Conservation (phyloP, 2,113 vertebrate species). For the Callithrix jacchus region DNA sequence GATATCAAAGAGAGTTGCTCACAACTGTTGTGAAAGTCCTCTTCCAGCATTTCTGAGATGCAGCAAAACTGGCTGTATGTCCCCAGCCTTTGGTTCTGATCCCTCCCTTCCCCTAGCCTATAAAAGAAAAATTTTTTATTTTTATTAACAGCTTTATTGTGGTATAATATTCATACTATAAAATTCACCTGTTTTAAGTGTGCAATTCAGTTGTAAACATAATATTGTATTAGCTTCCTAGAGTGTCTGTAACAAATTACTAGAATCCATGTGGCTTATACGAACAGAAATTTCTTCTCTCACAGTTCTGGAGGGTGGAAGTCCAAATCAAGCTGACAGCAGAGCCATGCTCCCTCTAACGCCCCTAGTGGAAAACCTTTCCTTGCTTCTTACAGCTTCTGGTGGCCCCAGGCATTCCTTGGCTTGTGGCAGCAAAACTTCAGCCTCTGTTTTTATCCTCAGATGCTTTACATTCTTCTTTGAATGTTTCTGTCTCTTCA, state of each 20-base stretch:
- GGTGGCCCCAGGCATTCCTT: neutral
- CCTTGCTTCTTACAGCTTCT: neutral
- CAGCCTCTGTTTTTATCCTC: too few species aligned
- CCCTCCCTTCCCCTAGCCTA: neutral
- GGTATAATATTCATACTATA: neutral
- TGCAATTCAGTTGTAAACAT: neutral
- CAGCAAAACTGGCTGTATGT: too few species aligned
- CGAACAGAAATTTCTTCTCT: neutral
- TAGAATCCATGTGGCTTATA: neutral
- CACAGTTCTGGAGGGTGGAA: neutral
- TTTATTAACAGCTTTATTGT: neutral
- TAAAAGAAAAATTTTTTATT: neutral
- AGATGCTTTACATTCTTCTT: too few species aligned
- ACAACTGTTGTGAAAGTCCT: too few species aligned
- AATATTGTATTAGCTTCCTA: rapidly evolving
- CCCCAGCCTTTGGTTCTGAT: neutral
- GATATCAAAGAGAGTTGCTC: neutral
- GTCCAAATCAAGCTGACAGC: neutral
- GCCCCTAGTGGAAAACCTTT: neutral
- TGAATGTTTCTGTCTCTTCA: neutral
- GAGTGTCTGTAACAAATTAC: neutral
- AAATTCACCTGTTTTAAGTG: neutral
- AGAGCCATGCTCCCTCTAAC: rapidly evolving
- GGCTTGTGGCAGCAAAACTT: neutral
- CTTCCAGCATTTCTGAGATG: too few species aligned